Conservation (phyloP, 2,888 invertebrate genomes). For the Gastrophysa polygoni region DNA sequence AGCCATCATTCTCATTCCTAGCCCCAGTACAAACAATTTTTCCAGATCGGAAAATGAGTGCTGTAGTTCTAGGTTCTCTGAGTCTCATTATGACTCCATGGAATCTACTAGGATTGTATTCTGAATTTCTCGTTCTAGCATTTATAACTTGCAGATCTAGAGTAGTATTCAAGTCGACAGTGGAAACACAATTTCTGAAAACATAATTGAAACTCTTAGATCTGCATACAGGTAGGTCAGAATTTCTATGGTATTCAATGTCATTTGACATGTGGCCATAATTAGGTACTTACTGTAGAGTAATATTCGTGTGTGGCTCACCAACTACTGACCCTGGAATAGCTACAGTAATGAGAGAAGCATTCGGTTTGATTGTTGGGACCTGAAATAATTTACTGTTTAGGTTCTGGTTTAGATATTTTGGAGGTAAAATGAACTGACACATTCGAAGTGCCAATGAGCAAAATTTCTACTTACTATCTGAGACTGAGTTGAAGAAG, state of each 20-base stretch:
- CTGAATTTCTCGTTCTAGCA: slow-evolving; percentile 79
- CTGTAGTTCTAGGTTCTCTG: slow-evolving; percentile 76
- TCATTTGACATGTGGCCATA: background rate
- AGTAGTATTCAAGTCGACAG: slow-evolving; percentile 75
- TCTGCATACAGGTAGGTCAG: background rate
- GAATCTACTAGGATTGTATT: slow-evolving; percentile 82
- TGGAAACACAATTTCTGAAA: slow-evolving; percentile 74
- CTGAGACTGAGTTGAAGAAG: slow-evolving; percentile 25
- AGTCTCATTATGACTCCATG: slow-evolving; percentile 85
- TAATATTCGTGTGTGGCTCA: slow-evolving; percentile 64
- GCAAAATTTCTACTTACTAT: background rate
- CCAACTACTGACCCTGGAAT: slow-evolving; percentile 52
- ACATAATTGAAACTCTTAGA: slow-evolving; percentile 7
- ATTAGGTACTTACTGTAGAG: slow-evolving; percentile 51
- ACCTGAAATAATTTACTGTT: slow-evolving; percentile 13
- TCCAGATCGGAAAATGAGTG: slow-evolving; percentile 78
- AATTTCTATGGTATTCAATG: background rate
- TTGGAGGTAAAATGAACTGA: background rate
- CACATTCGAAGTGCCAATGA: too few species aligned
- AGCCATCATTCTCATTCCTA: slow-evolving; percentile 77
- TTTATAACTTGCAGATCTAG: slow-evolving; percentile 77
- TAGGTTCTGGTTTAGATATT: background rate
- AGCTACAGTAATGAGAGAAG: slow-evolving; percentile 47
- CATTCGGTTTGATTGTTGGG: slow-evolving; percentile 29
- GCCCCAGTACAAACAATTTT: slow-evolving; percentile 85